Conservation (phyloP, 2,888 invertebrate genomes). For the Drosophila ustulata region DNA sequence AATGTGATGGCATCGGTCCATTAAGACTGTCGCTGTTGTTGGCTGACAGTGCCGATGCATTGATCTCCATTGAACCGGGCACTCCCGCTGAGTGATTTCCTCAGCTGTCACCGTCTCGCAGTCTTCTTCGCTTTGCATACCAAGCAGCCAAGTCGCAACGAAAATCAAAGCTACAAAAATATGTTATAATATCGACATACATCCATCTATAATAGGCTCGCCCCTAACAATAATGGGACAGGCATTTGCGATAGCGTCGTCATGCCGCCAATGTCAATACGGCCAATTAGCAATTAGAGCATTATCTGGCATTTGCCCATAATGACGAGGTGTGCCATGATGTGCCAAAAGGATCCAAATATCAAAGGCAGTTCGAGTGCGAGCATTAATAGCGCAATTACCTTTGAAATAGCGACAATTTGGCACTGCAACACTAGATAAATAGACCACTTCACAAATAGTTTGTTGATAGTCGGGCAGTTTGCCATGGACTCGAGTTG, state of each 20-base stretch:
- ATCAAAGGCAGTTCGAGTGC: constrained; percentile 1
- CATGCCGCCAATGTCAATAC: constrained; percentile 41
- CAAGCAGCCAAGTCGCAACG: constrained; percentile 15
- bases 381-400: constrained; percentile 29
- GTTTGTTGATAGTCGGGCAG: background rate
- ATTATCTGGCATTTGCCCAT: constrained; percentile 61
- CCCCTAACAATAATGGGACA: constrained; percentile 24
- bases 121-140: constrained; percentile 41
- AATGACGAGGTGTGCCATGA: constrained; percentile 41
- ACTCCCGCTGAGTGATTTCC: constrained; percentile 68
- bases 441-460: background rate
- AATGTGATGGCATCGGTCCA: constrained; percentile 25
- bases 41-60: constrained; percentile 28
- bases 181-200: too few species aligned
- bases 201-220: constrained; percentile 25
- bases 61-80: constrained; percentile 51
- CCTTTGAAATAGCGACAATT: constrained; percentile 26
- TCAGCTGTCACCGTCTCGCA: constrained; percentile 14
- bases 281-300: constrained; percentile 71
- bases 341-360: constrained; percentile 16
- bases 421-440: constrained; percentile 1
- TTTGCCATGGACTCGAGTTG: background rate
- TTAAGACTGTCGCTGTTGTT: constrained; percentile 27
- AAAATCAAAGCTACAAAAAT: constrained; percentile 1
- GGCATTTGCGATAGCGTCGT: constrained; percentile 21